phyloP scores from a whole-genome alignment of 2,888 invertebrate genomes.

The Pheosia tremula region DNA sequence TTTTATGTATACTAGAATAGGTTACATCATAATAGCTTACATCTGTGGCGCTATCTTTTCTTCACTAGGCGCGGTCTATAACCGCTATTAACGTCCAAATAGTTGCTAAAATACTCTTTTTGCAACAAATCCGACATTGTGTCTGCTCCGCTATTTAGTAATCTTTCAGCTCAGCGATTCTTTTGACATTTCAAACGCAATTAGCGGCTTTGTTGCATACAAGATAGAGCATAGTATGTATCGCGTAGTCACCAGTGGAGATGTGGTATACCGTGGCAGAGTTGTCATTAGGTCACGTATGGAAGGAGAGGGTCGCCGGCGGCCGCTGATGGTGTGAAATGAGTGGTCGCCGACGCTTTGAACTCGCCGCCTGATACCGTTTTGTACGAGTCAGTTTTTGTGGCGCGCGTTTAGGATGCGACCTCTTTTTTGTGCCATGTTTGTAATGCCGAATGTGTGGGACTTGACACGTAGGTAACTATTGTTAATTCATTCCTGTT shows the following conservation, averaged over 20 bases:
- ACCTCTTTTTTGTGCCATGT: conserved; percentile 78
- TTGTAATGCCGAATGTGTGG: conserved; percentile 83
- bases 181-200: conserved; percentile 6
- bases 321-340: conserved; percentile 77
- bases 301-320: conserved; percentile 54
- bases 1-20: background rate
- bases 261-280: conserved; percentile 41
- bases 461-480: conserved; percentile 82
- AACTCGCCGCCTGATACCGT: conserved; percentile 75
- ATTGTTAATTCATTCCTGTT: conserved; percentile 78
- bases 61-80: background rate
- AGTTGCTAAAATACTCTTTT: conserved; percentile 62
- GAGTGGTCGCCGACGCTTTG: conserved; percentile 69
- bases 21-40: background rate
- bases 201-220: conserved; percentile 22
- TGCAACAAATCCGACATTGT: conserved; percentile 55
- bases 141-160: conserved; percentile 47
- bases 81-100: conserved; percentile 51
- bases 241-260: conserved; percentile 27
- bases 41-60: background rate
- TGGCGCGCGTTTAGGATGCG: conserved; percentile 75
- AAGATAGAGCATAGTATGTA: conserved; percentile 40
- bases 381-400: conserved; percentile 74
- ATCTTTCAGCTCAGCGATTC: conserved; percentile 29
- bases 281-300: conserved; percentile 78